These are phyloP conservation scores for Brachycybe producta DNA, from an alignment of 2,888 invertebrate genomes.

Conservation along the genomic window DNA sequence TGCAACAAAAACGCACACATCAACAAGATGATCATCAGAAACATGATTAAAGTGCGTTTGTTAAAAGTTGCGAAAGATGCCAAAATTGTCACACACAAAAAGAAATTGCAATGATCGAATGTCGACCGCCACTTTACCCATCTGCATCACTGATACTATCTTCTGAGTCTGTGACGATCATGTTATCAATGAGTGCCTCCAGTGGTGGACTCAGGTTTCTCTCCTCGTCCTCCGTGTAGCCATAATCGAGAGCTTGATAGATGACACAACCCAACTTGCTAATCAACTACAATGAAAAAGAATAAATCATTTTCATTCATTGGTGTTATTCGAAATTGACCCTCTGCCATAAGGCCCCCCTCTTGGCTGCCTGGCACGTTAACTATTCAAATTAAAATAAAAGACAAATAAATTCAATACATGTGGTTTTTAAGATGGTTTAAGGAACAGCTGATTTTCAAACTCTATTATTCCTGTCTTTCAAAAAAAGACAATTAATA, in stretches of 20 bases:
- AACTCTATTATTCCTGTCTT: too few species aligned
- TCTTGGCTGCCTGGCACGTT: neutral
- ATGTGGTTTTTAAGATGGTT: too few species aligned
- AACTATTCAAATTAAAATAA: neutral
- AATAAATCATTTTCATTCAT: too few species aligned
- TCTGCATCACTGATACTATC: too few species aligned
- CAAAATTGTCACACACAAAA: neutral
- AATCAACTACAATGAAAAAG: conserved; percentile 49
- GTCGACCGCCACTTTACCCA: too few species aligned
- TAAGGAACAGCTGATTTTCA: too few species aligned
- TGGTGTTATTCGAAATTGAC: neutral
- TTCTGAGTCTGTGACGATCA: conserved; percentile 45
- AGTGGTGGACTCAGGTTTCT: conserved; percentile 70
- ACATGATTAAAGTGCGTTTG: neutral
- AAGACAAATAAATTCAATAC: neutral
- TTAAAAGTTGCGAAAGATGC: too few species aligned
- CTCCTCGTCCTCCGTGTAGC: conserved; percentile 72
- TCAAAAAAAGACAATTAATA: too few species aligned
- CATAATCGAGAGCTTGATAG: conserved; percentile 80
- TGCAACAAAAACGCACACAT: conserved; percentile 15
- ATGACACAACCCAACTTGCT: conserved; percentile 68
- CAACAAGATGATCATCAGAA: neutral
- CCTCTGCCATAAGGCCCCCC: neutral
- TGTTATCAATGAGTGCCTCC: conserved; percentile 69
- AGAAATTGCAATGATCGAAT: neutral